Conservation (phyloP, 2,113 vertebrate genomes). For the Theristicus caerulescens region DNA sequence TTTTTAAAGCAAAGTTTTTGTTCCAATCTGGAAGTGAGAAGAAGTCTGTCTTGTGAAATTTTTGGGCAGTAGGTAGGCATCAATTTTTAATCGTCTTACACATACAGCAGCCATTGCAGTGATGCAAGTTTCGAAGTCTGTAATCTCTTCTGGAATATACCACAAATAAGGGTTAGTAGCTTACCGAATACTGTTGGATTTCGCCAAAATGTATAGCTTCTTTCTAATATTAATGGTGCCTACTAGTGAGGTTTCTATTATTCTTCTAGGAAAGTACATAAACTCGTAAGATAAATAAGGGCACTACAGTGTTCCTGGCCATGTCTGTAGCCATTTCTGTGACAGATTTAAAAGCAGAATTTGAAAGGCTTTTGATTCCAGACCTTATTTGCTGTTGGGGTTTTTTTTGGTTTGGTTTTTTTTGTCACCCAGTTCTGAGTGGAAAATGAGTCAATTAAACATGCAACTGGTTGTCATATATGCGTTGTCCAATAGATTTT, state of each 20-base stretch:
- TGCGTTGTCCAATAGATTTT: constrained; percentile 1
- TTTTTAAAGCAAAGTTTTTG: background rate
- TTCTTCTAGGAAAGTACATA: background rate
- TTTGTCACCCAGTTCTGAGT: background rate
- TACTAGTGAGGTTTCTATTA: background rate
- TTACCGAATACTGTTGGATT: background rate
- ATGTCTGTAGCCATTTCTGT: background rate
- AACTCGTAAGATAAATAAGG: background rate
- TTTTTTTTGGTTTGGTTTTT: background rate
- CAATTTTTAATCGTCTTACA: background rate
- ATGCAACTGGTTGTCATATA: background rate
- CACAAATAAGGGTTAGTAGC: background rate
- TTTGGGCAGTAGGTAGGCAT: background rate
- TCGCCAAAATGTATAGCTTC: background rate
- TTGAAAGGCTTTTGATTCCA: constrained; percentile 8
- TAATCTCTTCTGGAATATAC: background rate
- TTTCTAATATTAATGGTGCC: background rate
- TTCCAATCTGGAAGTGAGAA: background rate
- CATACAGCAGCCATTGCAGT: background rate
- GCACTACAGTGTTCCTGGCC: background rate
- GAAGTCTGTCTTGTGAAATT: background rate
- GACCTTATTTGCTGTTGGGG: background rate
- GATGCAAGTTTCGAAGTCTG: background rate
- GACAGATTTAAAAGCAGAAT: background rate
- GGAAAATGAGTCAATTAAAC: constrained; percentile 18